Base-by-base conservation (phyloP, 2,888 invertebrate genomes). In the Limnephilus auricula region DNA sequence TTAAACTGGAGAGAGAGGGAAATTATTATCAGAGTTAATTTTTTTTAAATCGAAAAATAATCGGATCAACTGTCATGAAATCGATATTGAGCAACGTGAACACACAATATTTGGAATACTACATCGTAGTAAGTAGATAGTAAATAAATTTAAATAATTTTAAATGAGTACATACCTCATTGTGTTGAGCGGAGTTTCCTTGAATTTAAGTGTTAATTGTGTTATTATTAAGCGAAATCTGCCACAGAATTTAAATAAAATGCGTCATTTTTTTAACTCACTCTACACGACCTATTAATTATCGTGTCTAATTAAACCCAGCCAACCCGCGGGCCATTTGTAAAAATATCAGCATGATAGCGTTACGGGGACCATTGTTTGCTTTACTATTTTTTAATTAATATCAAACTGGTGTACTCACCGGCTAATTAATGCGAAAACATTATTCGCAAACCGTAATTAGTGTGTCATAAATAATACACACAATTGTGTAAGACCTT, bases 231-330 rank as follows among this genome's bases (percentile, higher is more conserved):
- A n/a, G 65, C 65, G 65, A 65, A 65, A 65, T 65, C 65, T 25
- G 65, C 65, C 65, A 25, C 25, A 65, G 25, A 18, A 84, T n/a
- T 84, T 84, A 37, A 84, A 84, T 84, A 84, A 86, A 50, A 31
- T 50, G 86, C 45, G 86, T 50, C 30, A 50, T 86, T 86, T 86
- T 86, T 86, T 25, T 18, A 30, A 30, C 65, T 50, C 31, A 15
- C 45, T 31, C 86, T 30, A 1, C 34, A 65, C 31, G 32, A 32
- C 40, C 85, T 31, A 86, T 86, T 86, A 86, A 50, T 65, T 50
- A 50, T 65, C 15, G 50, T 32, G 50, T 86, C 86, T 37, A 86
- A 86, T 86, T 86, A 86, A 86, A 86, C 50, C n/a, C 50, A 65
- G 50, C 50, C 30, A 86, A 65, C 86, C 31, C 31, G 86, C 65